Evolutionary conservation across 2,113 vertebrate genomes (phyloP).

Genomic region (Cryptotis parvus): DNA sequence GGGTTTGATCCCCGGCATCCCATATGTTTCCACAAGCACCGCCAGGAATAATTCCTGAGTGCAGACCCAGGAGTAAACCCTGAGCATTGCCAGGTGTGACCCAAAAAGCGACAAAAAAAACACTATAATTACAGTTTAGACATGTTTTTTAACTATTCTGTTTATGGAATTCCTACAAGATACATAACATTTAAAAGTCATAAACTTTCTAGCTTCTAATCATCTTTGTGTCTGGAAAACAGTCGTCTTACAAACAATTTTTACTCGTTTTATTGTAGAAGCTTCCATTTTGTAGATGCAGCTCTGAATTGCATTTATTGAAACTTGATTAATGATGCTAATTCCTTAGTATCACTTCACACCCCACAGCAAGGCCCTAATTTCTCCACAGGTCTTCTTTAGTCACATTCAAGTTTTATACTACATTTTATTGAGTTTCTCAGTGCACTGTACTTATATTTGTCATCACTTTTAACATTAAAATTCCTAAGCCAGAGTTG

Average conservation of each 20-base stretch:
- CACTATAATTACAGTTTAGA: too few relatives aligned
- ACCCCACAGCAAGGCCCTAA: background rate
- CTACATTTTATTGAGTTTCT: conserved; percentile 1
- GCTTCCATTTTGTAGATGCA: background rate
- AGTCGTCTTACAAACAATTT: background rate
- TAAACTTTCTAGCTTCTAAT: conserved; percentile 23
- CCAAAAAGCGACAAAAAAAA: too few relatives aligned
- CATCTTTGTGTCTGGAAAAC: conserved; percentile 9
- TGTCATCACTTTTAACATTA: conserved; percentile 1
- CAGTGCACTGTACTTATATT: background rate
- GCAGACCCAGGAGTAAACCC: too few relatives aligned
- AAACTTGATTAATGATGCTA: background rate
- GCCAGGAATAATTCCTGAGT: too few relatives aligned
- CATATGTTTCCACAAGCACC: too few relatives aligned
- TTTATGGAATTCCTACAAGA: conserved; percentile 41
- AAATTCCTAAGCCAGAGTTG: background rate
- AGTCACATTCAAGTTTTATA: background rate
- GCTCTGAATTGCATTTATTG: background rate
- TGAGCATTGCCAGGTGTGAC: too few relatives aligned
- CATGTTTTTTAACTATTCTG: background rate
- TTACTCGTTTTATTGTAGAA: background rate
- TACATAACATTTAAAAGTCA: background rate
- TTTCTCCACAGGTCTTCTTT: background rate
- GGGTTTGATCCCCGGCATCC: too few relatives aligned
- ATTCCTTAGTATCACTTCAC: background rate